Evolutionary conservation across 1,140 invertebrate genomes (phyloP).

Genomic region (Pachypsylla venusta): DNA sequence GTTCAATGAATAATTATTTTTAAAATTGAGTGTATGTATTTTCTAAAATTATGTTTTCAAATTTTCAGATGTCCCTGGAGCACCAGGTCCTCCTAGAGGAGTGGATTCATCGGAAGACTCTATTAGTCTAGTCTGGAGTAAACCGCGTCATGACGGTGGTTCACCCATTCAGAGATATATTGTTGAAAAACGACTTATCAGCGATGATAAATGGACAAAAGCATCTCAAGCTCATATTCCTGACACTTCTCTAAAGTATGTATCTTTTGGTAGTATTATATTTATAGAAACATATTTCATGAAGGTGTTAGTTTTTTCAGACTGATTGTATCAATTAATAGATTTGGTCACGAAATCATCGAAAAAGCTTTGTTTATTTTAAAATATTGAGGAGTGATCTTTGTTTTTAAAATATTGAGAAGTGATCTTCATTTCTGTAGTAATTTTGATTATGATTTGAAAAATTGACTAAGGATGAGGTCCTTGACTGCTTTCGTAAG

Average conservation of each 20-base stretch:
- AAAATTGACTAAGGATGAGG: too few relatives aligned
- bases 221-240: slow-evolving; percentile 66
- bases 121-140: slow-evolving; percentile 84
- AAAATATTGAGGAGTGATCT: too few relatives aligned
- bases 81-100: slow-evolving; percentile 72
- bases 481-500: too few relatives aligned
- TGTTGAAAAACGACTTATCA: slow-evolving; percentile 78
- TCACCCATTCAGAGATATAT: slow-evolving; percentile 81
- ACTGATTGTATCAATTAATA: too few relatives aligned
- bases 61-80: slow-evolving; percentile 58
- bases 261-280: slow-evolving; percentile 6
- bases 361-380: too few relatives aligned
- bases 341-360: too few relatives aligned
- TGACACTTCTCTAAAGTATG: slow-evolving; percentile 55
- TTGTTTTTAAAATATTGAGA: too few relatives aligned
- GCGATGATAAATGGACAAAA: slow-evolving; percentile 83
- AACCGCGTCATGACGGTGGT: slow-evolving; percentile 85
- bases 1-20: not conserved
- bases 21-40: not conserved
- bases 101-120: slow-evolving; percentile 82
- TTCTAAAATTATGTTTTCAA: not conserved
- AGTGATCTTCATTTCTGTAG: too few relatives aligned
- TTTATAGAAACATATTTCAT: too few relatives aligned
- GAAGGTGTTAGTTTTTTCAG: too few relatives aligned
- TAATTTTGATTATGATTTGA: too few relatives aligned